phyloP scores from a whole-genome alignment of 2,113 vertebrate species.

The Zonotrichia leucophrys region DNA sequence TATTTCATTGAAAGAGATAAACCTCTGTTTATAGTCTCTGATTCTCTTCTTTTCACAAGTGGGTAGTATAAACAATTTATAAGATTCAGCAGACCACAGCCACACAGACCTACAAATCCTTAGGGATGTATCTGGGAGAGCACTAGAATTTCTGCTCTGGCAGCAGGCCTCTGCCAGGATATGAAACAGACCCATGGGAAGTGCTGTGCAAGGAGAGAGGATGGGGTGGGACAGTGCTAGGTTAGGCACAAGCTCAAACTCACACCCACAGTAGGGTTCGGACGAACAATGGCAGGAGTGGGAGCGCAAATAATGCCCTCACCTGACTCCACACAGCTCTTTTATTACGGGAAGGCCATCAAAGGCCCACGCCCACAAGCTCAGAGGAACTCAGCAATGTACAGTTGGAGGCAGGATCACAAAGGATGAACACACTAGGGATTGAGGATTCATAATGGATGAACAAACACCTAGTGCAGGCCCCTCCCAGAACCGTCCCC shows the following conservation, averaged over 20 bases:
- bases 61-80: not conserved
- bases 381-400: not conserved
- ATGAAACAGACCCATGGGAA: rapidly evolving
- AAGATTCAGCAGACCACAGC: not conserved
- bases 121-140: not conserved
- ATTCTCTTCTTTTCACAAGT: not conserved
- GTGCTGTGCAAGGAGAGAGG: not conserved
- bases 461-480: not conserved
- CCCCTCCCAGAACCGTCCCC: not conserved
- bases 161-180: rapidly evolving
- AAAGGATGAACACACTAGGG: not conserved
- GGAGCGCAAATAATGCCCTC: not conserved
- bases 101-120: not conserved
- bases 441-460: not conserved
- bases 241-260: not conserved
- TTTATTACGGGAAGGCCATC: not conserved
- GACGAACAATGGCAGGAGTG: not conserved
- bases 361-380: not conserved
- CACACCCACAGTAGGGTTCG: not conserved
- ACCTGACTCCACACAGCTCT: rapidly evolving
- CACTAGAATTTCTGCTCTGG: not conserved
- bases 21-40: not conserved
- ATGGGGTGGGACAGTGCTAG: not conserved
- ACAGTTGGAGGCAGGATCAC: not conserved
- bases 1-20: not conserved